phyloP scores from a whole-genome alignment of 2,797 vertebrate genomes.

The Falco naumanni region DNA sequence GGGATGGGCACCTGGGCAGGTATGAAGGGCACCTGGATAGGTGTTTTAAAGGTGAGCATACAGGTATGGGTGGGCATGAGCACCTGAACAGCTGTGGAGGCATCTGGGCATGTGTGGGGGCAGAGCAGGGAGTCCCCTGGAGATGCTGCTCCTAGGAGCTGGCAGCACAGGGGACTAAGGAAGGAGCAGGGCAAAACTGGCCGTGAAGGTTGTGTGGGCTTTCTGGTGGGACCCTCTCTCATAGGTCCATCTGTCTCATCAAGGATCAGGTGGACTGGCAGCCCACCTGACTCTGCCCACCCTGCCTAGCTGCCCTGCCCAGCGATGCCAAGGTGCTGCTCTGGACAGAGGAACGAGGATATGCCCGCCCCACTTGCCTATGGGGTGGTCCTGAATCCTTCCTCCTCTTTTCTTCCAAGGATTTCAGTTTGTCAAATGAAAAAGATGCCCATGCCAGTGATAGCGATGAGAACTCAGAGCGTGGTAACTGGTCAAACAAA shows the following conservation, averaged over 20 bases:
- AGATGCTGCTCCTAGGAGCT: not conserved
- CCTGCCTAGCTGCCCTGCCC: not conserved
- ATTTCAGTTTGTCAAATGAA: constrained; percentile 69
- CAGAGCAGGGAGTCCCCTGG: not conserved
- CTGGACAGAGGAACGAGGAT: not conserved
- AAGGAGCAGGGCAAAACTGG: not conserved
- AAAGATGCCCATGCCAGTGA: constrained; percentile 61
- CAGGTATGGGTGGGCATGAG: not conserved
- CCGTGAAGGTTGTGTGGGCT: not conserved
- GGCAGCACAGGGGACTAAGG: not conserved
- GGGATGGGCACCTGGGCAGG: not conserved
- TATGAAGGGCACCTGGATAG: not conserved
- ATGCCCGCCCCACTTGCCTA: not conserved
- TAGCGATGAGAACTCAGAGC: constrained; percentile 82
- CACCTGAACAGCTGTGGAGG: not conserved
- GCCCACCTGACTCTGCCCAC: not conserved
- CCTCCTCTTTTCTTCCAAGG: constrained; percentile 47
- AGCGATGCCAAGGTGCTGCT: not conserved
- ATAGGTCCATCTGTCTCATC: not conserved
- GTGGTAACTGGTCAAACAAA: constrained; percentile 93
- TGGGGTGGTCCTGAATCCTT: not conserved
- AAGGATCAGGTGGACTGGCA: not conserved
- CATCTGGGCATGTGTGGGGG: not conserved
- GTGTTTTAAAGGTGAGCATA: not conserved
- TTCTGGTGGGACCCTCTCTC: not conserved